Base-by-base conservation (phyloP, 1,140 invertebrate species). In the Bombyx mandarina region DNA sequence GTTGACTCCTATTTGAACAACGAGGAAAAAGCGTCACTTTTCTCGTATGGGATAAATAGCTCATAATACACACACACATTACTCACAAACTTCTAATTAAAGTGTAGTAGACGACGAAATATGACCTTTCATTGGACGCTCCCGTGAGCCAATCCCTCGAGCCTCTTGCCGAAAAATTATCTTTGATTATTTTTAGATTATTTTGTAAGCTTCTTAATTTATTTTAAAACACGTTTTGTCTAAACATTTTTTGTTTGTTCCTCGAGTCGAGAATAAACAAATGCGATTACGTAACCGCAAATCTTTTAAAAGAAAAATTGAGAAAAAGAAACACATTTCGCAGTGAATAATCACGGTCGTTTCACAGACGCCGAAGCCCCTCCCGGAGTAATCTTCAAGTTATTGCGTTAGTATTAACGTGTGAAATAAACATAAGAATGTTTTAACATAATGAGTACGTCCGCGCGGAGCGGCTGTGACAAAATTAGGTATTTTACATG, bases 321-420 rank as follows among this genome's bases (percentile, higher is more conserved):
- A 35, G 26, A 47, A 46, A 56, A 56, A 49, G 45, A 48, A 49
- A 56, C 26, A 56, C 26, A 35, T 35, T 56, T 48, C 26, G 46
- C 51, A 56, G 50, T 68, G 64, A 71, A 59, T 66, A 71, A 72
- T 72, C 57, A 58, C 62, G 42, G 56, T 60, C 62, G 69, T 72
- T 72, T 57, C 45, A 61, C 49, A 62, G 59, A 56, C 54, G 53
- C 50, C 56, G 45, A 22, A 46, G 46, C 58, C 57, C 57, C 58
- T 56, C 51, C 42, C 54, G 52, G 61, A 58, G 69, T 72, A 72
- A 72, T 72, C 67, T 71, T 61, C 62, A 54, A 61, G 66, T 69
- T 69, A 70, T 70, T 63, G 66, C 65, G 58, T 63, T 62, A 60
- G 60, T 67, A 68, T 67, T 66, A 67, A 71, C 65, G 71, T 56